phyloP scores from a whole-genome alignment of 2,113 vertebrate genomes.

The Paramisgurnus dabryanus region DNA sequence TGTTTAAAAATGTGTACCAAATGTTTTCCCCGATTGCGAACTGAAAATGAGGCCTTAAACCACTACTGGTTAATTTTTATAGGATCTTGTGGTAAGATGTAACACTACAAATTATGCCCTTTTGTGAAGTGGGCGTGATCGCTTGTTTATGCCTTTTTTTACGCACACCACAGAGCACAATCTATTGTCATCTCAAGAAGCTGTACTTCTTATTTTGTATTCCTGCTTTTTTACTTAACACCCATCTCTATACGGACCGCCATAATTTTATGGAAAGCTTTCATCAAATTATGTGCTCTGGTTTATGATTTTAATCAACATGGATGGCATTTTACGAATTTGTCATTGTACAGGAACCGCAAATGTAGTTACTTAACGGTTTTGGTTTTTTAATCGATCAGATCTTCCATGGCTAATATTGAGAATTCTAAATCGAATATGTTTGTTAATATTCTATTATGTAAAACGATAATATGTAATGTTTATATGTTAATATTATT shows the following conservation, averaged over 20 bases:
- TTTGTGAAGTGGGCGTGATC: not conserved
- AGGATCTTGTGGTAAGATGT: not conserved
- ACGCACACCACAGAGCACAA: not conserved
- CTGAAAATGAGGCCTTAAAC: conserved; percentile 33
- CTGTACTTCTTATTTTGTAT: not conserved
- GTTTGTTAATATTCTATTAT: not conserved
- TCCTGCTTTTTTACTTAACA: not conserved
- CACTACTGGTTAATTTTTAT: conserved; percentile 6
- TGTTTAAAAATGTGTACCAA: conserved; percentile 15
- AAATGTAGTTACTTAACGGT: not conserved
- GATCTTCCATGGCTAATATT: conserved; percentile 20
- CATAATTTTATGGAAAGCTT: not conserved
- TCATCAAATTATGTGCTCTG: not conserved
- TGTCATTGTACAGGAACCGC: conserved; percentile 1
- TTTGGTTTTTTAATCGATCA: conserved; percentile 20
- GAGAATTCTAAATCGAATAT: not conserved
- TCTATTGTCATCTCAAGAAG: not conserved
- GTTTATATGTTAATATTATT: not conserved
- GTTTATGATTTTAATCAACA: not conserved
- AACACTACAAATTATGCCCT: conserved; percentile 1
- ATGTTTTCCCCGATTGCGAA: conserved; percentile 2
- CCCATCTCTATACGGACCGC: not conserved
- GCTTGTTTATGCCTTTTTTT: conserved; percentile 4
- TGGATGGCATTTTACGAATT: not conserved
- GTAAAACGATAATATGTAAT: not conserved